Conservation (phyloP, 2,113 vertebrate genomes). For the Buteo buteo region DNA sequence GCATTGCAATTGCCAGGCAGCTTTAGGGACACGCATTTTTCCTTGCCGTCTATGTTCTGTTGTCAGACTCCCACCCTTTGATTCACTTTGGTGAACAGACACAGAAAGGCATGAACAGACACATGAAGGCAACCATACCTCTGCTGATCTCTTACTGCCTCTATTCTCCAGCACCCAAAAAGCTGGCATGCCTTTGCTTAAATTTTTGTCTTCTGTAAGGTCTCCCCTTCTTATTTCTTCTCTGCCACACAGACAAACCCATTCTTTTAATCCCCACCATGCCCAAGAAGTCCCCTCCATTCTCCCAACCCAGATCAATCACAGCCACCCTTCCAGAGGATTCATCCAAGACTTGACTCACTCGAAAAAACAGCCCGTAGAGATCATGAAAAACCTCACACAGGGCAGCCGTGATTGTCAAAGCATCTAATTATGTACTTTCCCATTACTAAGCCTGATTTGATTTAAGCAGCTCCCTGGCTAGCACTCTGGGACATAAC, state of each 20-base stretch:
- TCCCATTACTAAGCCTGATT: neutral
- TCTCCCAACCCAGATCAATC: neutral
- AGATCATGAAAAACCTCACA: neutral
- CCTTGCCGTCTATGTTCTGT: neutral
- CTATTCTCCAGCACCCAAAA: neutral
- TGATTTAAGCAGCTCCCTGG: constrained; percentile 39
- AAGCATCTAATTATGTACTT: constrained; percentile 12
- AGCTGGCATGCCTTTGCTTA: neutral
- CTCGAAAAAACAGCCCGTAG: neutral
- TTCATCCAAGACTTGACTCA: neutral
- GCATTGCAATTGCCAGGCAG: neutral
- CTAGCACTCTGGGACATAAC: neutral
- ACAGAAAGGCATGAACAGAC: neutral
- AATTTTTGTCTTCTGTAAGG: neutral
- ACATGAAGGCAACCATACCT: neutral
- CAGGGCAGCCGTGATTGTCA: neutral
- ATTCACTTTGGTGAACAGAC: neutral
- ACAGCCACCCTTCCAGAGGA: neutral
- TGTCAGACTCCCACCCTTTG: neutral
- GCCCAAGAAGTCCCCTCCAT: neutral
- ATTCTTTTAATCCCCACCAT: neutral
- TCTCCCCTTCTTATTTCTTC: neutral
- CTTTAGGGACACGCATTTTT: fast-evolving
- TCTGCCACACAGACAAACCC: neutral
- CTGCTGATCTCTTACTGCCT: neutral